These are phyloP conservation scores for Nanger granti DNA, from an alignment of 2,113 vertebrate genomes.

Conservation along the genomic window DNA sequence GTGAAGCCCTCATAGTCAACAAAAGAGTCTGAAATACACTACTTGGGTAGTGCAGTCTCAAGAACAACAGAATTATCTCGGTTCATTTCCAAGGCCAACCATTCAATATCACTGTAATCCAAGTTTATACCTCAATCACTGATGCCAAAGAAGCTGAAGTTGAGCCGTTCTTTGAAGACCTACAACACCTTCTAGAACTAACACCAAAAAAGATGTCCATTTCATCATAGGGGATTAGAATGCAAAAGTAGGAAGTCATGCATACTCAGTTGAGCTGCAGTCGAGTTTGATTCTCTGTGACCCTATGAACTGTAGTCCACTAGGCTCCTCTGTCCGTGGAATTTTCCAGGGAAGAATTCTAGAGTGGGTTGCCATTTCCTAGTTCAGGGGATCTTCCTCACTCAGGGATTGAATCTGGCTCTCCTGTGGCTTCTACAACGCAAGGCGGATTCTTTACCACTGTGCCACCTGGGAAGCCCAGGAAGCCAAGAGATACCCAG, in stretches of 20 bases:
- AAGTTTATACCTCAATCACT: not conserved
- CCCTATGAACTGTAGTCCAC: not conserved
- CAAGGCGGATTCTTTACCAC: not conserved
- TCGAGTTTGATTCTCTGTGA: not conserved
- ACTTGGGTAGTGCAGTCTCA: not conserved
- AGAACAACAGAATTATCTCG: accelerated
- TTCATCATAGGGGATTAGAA: not conserved
- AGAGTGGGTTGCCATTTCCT: not conserved
- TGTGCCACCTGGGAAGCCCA: not conserved
- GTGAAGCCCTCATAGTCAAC: not conserved
- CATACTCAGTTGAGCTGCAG: not conserved
- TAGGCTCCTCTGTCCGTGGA: not conserved
- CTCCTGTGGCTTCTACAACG: not conserved
- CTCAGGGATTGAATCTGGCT: not conserved
- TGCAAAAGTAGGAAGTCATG: not conserved
- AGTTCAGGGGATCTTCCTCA: not conserved
- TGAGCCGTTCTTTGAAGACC: not conserved
- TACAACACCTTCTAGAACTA: not conserved
- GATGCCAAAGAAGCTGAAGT: not conserved
- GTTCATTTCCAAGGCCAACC: not conserved
- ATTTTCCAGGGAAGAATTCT: not conserved
- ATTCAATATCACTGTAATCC: not conserved
- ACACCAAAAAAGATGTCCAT: not conserved
- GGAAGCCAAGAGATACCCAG: not conserved
- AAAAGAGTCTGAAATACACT: not conserved